Evolutionary conservation across 2,888 invertebrate species (phyloP), one percentile per base, ranked within the genome.

Genomic region (Choristoneura rosaceana): DNA sequence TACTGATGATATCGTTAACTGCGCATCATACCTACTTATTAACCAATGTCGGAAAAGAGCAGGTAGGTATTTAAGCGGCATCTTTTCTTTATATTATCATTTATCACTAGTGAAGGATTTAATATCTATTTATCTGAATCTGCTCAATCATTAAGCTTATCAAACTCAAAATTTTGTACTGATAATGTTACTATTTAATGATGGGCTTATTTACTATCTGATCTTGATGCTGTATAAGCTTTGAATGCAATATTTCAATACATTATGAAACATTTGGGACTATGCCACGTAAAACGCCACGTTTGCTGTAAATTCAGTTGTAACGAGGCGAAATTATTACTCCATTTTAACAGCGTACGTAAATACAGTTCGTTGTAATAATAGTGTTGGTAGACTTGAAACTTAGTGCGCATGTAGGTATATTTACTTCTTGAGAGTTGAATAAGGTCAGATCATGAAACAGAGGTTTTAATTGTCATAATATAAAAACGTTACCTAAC

Each of bases 201-300:
- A n/a, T 7, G 0, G 25, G 55, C 55, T 55, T 55, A 17, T 17
- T 52, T 17, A 25, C 55, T 55, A 55, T 55, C 55, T 55, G 55
- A 55, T 55, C 25, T 55, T 25, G 50, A 10, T 25, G 17, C 25
- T 55, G 25, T 12, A 15, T 17, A 4, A 12, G 10, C 4, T 25
- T 55, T 25, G 55, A 59, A 59, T 59, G 59, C 33, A 38, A 38
- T 59, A 59, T 59, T 59, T 59, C 38, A 59, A 59, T n/a, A n/a
- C 17, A 43, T 63, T 45, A 45, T 47, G 47, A 47, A 63, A 63
- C 47, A 25, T 63, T 62, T 45, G 33, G 45, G n/a, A 25, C 17
- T 4, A 14, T 8, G 62, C 62, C 62, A 62, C 62, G 10, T 43
- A 14, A 62, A 34, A 2, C n/a, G 34, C n/a, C 7, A 5, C 34